Evolutionary conservation across 2,888 invertebrate species (phyloP), one percentile per base, ranked within the genome.

Genomic region (Amiota minor): DNA sequence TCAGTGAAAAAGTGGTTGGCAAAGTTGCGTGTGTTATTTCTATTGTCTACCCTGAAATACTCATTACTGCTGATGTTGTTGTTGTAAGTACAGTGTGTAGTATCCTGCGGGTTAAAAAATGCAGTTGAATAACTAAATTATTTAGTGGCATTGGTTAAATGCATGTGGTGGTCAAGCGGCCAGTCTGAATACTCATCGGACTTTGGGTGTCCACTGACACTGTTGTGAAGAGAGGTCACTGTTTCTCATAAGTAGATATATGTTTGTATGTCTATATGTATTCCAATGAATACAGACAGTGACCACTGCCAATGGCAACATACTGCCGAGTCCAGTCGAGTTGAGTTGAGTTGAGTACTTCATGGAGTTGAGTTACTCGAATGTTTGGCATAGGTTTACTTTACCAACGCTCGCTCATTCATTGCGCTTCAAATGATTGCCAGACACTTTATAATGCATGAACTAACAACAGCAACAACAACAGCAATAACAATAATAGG

Each of bases 361-460:
- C 35, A 18, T 16, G 14, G 55, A 55, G 55, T 55, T 55, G 55
- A 55, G 55, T 59, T 59, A 23, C 12, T 11, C 12, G 59, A 10
- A 59, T 35, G 35, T 35, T 35, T 35, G 35, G 35, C 35, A 35
- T 35, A 35, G 49, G 18, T 49, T 35, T 14, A 47, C 14, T 47
- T 81, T 78, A 82, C 76, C 82, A 80, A 80, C 79, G 79, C 77
- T 81, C 82, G 84, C 81, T 81, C 81, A 83, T 80, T 81, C 84
- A 79, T 75, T 80, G 35, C 77, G 81, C 80, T 81, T 78, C 86
- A 84, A 80, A 81, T 86, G 83, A 86, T 86, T 79, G 83, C 76
- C 81, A 86, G 82, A 84, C 86, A 84, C 85, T 84, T 86, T 82
- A 84, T 84, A 85, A 84, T 74, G 64, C 71, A 71, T 64, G 71